These are phyloP conservation scores for Bryconaethiops microstoma DNA, from an alignment of 2,797 vertebrate genomes.

Conservation along the genomic window DNA sequence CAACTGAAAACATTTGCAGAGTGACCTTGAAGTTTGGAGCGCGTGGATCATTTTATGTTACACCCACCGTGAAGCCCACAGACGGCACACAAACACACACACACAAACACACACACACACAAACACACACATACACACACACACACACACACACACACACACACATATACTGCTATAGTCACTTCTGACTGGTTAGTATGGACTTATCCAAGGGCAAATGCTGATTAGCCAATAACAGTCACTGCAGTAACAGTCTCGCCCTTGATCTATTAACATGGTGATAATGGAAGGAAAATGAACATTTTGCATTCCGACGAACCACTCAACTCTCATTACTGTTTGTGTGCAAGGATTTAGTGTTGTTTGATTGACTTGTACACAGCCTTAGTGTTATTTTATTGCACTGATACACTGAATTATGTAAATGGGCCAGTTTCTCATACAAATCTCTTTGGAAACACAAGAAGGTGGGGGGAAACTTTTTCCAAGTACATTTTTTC, in stretches of 20 bases:
- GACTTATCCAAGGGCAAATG: background rate
- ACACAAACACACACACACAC: too few species aligned
- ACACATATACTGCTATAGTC: background rate
- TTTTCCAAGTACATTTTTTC: constrained; percentile 2
- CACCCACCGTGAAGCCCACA: background rate
- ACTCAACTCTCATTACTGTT: background rate
- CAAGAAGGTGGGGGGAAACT: background rate
- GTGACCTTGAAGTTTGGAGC: constrained; percentile 52
- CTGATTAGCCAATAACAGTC: background rate
- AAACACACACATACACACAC: too few species aligned
- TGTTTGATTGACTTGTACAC: background rate
- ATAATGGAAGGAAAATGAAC: background rate
- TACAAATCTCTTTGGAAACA: constrained; percentile 14
- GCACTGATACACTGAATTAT: background rate
- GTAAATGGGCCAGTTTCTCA: background rate
- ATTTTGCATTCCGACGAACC: background rate
- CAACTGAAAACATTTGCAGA: constrained; percentile 32
- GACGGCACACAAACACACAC: background rate
- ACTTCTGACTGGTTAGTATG: background rate
- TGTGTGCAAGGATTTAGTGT: background rate
- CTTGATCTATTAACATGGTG: background rate
- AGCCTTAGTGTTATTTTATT: background rate
- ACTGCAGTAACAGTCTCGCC: background rate
- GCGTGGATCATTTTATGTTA: constrained; percentile 12
- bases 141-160: too few species aligned